Base-by-base conservation (phyloP, 2,888 invertebrate genomes). In the Archips xylosteana region DNA sequence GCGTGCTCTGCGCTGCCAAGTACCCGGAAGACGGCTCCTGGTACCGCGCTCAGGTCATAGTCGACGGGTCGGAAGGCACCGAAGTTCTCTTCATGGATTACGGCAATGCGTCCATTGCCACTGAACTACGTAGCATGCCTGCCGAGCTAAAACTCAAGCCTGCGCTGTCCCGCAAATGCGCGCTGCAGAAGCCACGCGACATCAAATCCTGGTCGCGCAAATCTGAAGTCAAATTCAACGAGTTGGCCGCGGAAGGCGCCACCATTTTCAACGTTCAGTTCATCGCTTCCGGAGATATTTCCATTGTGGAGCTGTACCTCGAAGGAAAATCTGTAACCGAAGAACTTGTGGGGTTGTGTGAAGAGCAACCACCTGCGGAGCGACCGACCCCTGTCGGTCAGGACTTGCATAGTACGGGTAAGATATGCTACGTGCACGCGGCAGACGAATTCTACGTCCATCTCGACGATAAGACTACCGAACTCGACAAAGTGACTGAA, bases 401-500 rank as follows among this genome's bases (percentile, higher is more conserved):
- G 79, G 95, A 94, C 74, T 82, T 89, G 62, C 84, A 87, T 36
- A 88, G 91, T 77, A 95, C 95, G 10, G 96, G 96, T 12, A 96
- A 95, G 82, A 94, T 97, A 1, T 96, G 96, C 81, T 96, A 96
- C 80, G 92, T 96, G 1, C 96, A 96, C 81, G 96, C 96, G 0
- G 95, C 96, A 0, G 95, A 95, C 36, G 96, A 97, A 77, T 97
- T 97, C 85, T 97, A 97, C 90, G 93, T 97, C 8, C 97, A 97
- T 78, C 88, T 96, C 60, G 96, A 96, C 64, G 95, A 95, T 69
- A 91, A 94, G 13, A 88, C 94, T 0, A 83, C 93, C 1, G 95
- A 95, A 75, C 86, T 96, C 8, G 96, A 96, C 81, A 95, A 95
- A 81, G 94, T 97, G n/a, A 95, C 95, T 0, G 95, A 95, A 60